Evolutionary conservation across 2,113 vertebrate species (phyloP).

Genomic region (Alligator mississippiensis): DNA sequence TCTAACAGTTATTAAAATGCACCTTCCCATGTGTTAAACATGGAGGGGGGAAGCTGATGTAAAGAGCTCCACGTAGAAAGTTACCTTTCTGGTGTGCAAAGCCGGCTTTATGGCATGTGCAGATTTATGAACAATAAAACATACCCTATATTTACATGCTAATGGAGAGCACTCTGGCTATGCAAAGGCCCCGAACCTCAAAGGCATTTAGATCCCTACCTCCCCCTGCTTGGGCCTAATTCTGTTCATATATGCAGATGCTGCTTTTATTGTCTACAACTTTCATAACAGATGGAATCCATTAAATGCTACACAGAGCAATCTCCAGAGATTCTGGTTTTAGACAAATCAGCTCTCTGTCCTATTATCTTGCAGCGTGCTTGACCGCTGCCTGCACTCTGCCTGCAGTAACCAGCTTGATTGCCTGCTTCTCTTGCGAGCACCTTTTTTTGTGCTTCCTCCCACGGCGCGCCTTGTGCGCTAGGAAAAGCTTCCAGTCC

Average conservation of each 20-base stretch:
- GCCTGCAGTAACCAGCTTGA: not conserved
- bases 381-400: not conserved
- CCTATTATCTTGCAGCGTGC: not conserved
- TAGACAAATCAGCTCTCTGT: not conserved
- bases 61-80: not conserved
- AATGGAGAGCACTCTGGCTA: not conserved
- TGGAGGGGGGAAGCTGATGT: not conserved
- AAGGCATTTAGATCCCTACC: no score
- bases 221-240: no score
- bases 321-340: not conserved
- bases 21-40: not conserved
- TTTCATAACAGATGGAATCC: not conserved
- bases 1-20: slow-evolving; percentile 25
- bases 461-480: not conserved
- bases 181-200: no score
- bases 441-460: not conserved
- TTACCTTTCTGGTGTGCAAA: not conserved
- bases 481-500: not conserved
- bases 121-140: not conserved
- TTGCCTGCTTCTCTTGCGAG: not conserved
- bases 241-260: not conserved
- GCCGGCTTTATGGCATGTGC: not conserved
- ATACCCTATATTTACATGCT: not conserved
- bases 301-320: not conserved
- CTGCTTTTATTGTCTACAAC: not conserved